Conservation (phyloP, 2,113 vertebrate genomes). For the Centrocercus urophasianus region DNA sequence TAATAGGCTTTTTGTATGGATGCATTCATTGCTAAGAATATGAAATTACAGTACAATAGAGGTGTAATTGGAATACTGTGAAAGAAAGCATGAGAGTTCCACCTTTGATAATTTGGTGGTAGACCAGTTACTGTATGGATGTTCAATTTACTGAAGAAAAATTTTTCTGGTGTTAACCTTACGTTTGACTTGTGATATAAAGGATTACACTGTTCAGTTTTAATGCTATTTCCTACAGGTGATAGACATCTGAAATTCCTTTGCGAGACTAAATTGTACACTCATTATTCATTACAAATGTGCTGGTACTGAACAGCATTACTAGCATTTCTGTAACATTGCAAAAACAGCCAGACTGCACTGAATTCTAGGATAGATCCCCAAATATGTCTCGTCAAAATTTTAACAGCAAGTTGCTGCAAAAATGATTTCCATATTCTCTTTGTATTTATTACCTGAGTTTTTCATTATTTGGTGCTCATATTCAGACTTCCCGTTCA, state of each 20-base stretch:
- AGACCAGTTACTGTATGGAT: background rate
- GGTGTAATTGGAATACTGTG: background rate
- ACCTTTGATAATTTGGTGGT: background rate
- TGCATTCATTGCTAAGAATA: conserved; percentile 39
- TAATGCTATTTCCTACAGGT: background rate
- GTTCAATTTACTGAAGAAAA: background rate
- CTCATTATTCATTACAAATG: background rate
- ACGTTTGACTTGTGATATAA: background rate
- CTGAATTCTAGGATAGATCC: background rate
- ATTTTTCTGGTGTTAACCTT: background rate
- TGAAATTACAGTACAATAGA: background rate
- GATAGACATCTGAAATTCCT: background rate
- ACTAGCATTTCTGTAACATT: background rate
- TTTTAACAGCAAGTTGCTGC: background rate
- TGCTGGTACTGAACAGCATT: background rate
- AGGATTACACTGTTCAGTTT: background rate
- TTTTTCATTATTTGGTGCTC: background rate
- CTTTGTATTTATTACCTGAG: background rate
- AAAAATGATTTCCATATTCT: background rate
- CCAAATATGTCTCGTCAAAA: background rate
- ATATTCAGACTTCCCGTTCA: background rate
- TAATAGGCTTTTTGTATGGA: conserved; percentile 30
- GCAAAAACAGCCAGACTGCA: background rate
- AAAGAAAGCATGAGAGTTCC: background rate
- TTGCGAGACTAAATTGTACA: background rate